Conservation (phyloP, 2,888 invertebrate genomes). For the Aleiodes alternator region DNA sequence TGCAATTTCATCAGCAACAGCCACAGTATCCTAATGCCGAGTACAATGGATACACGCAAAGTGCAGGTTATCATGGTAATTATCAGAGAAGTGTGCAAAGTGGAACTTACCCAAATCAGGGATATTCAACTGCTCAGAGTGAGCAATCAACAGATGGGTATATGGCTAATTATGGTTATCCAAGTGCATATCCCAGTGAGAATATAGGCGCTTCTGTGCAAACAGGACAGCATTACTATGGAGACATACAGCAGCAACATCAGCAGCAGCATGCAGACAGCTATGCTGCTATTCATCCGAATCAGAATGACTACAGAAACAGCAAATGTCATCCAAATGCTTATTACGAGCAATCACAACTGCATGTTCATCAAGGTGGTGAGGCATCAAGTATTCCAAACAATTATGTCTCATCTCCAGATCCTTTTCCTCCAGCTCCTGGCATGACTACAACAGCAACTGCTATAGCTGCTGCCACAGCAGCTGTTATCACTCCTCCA, state of each 20-base stretch:
- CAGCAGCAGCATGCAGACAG: slow-evolving; percentile 73
- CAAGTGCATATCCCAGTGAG: slow-evolving; percentile 38
- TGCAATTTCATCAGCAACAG: slow-evolving; percentile 76
- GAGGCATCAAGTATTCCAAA: slow-evolving; percentile 77
- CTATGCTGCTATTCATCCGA: slow-evolving; percentile 63
- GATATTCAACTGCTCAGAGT: slow-evolving; percentile 50
- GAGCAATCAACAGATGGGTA: slow-evolving; percentile 67
- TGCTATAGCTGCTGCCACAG: slow-evolving; percentile 76
- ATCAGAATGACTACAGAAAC: slow-evolving; percentile 2
- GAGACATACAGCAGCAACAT: slow-evolving; percentile 75
- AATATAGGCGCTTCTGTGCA: slow-evolving; percentile 59
- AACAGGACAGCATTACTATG: slow-evolving; percentile 75
- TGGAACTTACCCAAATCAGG: slow-evolving; percentile 60
- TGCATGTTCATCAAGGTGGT: slow-evolving; percentile 75
- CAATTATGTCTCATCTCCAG: slow-evolving; percentile 75
- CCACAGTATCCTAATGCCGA: slow-evolving; percentile 75
- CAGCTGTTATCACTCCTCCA: slow-evolving; percentile 80
- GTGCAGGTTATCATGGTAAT: slow-evolving; percentile 75
- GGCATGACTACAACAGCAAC: slow-evolving; percentile 74
- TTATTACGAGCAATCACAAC: slow-evolving; percentile 57
- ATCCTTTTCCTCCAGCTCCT: slow-evolving; percentile 76
- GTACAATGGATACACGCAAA: slow-evolving; percentile 78
- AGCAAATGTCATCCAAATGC: slow-evolving; percentile 24
- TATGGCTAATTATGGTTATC: slow-evolving; percentile 69
- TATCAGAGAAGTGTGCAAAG: slow-evolving; percentile 65